These are phyloP conservation scores for Rhinoderma darwinii DNA, from an alignment of 2,113 vertebrate genomes.

Conservation along the genomic window DNA sequence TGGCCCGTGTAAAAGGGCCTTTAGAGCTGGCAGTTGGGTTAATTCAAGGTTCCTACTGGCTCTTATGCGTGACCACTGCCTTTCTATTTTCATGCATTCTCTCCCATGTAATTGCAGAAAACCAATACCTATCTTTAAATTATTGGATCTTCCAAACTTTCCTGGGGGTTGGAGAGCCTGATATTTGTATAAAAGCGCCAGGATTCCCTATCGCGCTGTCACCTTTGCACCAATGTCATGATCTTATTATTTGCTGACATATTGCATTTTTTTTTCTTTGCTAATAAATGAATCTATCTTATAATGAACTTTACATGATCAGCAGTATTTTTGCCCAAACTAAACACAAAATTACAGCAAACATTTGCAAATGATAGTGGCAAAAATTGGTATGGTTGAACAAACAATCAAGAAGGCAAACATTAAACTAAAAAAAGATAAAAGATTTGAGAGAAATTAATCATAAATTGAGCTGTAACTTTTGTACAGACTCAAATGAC, in stretches of 20 bases:
- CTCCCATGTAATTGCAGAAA: not conserved
- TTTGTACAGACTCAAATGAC: constrained; percentile 4
- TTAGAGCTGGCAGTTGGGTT: too few relatives aligned
- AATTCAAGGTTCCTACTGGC: too few relatives aligned
- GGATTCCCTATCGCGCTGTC: not conserved
- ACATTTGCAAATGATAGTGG: constrained; percentile 26
- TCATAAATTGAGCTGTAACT: not conserved
- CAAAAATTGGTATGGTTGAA: not conserved
- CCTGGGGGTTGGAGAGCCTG: not conserved
- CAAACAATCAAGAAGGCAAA: not conserved
- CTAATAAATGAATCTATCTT: not conserved
- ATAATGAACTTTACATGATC: not conserved
- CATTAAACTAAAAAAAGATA: not conserved
- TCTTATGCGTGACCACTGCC: too few relatives aligned
- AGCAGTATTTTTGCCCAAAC: not conserved
- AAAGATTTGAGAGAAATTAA: not conserved
- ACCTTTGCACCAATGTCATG: not conserved
- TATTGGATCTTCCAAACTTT: not conserved
- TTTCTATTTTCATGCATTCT: too few relatives aligned
- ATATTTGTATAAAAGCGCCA: not conserved
- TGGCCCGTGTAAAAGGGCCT: too few relatives aligned
- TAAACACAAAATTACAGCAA: constrained; percentile 29
- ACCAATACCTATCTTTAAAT: not conserved
- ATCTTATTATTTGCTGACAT: not conserved
- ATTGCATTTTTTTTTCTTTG: not conserved